Base-by-base conservation (phyloP, 2,888 invertebrate genomes). In the Lithophane socia region DNA sequence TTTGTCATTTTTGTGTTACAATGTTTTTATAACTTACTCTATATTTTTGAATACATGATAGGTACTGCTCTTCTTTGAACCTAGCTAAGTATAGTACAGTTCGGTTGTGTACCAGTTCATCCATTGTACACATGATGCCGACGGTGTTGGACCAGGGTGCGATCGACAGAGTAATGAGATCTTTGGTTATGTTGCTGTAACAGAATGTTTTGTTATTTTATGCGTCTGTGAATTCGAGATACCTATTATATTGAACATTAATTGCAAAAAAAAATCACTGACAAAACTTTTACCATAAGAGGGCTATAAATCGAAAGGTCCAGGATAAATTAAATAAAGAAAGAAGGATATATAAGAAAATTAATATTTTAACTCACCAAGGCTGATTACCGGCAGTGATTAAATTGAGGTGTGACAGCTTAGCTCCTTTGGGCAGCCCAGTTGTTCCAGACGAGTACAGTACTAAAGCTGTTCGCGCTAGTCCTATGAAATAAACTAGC, bases 371-470 rank as follows among this genome's bases (percentile, higher is more conserved):
- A 60, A 7, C 73, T 75, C 21, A 95, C 95, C 84, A 67, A 67
- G 91, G 87, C 87, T 93, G 93, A 65, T 89, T 89, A 67, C 82
- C 87, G 69, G 87, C 24, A 44, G 90, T 89, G 67, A 94, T 93
- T 83, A 95, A 90, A 90, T 93, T 94, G n/a, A 89, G 89, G 87
- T 95, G 94, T 75, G 92, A 93, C 84, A 94, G 82, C 83, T 92
- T 94, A 44, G 90, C 94, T 81, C 94, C 95, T 90, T 94, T 94
- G 18, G 95, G 93, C 60, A 91, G 86, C 12, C 95, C 94, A 13
- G 94, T 95, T 64, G 95, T 95, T 73, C 95, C 95, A 44, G 94
- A 95, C 54, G 94, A 95, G 86, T 95, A 95, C 60, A 95, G 89
- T 87, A 95, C 94, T 77, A 94, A 87, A 66, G 91, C 92, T n/a